Evolutionary conservation across 2,888 invertebrate species (phyloP), one percentile per base, ranked within the genome.

Genomic region (Lycia hirtaria): DNA sequence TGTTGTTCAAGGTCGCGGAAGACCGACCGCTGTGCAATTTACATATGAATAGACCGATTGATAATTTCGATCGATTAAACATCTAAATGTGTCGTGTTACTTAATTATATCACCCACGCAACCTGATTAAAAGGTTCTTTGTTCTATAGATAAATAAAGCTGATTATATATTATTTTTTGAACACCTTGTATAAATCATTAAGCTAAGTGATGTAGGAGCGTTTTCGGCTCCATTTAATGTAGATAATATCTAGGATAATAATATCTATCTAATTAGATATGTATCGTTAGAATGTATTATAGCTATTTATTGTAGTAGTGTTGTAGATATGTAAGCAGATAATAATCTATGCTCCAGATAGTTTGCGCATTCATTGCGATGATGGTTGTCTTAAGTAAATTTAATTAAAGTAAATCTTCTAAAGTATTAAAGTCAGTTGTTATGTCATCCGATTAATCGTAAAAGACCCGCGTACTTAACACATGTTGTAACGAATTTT

Each of bases 41-140:
- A 63, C 63, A 41, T 43, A 47, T 49, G 40, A 67, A 60, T 48
- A 59, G 55, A 54, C 63, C 56, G 63, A 68, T 72, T 56, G 63
- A 64, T 69, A 67, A 48, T 14, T 53, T 54, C 33, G 17, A 41
- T 20, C 47, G 68, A 69, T 69, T 64, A 53, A 52, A 67, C 17
- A 19, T 14, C 44, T 64, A 67, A 72, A 74, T 66, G 76, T 57
- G 56, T 47, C 44, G 30, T 62, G 56, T 70, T 69, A 67, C 64
- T 51, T 69, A 75, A 75, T 72, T 71, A 64, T 74, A 72, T 69
- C 69, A 73, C 65, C 60, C 60, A 68, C 66, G 64, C 68, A 63
- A 55, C 57, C 32, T 38, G 78, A 79, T 76, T 78, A 79, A 78
- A 76, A 75, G 72, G 70, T 50, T 73, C 73, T 71, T 79, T 79